A percentile compares a stretch with the other conserved stretches of the same genome.
Evolutionary conservation across 2,797 vertebrate species (phyloP).

Genomic region (Siniperca obscura): DNA sequence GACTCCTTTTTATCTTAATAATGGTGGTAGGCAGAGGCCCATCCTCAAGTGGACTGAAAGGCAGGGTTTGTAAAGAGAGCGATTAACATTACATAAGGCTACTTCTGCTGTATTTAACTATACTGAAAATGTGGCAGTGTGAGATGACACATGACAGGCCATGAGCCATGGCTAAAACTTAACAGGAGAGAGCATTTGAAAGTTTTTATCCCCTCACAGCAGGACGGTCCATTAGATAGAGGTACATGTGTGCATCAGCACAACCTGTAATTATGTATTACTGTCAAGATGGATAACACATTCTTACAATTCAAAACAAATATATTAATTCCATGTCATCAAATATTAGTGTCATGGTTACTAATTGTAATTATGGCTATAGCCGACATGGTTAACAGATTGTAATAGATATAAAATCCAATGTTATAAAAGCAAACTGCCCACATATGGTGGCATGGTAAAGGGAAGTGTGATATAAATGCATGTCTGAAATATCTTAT

Average conservation of each 20-base stretch:
- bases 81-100: constrained; percentile 23
- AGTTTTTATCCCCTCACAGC: constrained; percentile 36
- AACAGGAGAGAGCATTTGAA: constrained; percentile 22
- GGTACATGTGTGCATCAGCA: constrained; percentile 5
- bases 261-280: constrained; percentile 19
- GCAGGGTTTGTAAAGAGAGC: constrained; percentile 22
- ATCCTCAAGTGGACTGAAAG: constrained; percentile 20
- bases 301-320: constrained; percentile 7
- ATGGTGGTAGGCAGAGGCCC: constrained; percentile 11
- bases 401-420: background rate
- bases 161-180: constrained; percentile 6
- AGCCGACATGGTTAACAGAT: background rate
- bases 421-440: background rate
- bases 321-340: background rate
- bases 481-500: constrained; percentile 2
- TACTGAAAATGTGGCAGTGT: constrained; percentile 14
- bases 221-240: constrained; percentile 35
- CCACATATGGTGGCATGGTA: background rate
- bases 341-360: background rate
- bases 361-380: constrained; percentile 3
- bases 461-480: background rate
- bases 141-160: constrained; percentile 17
- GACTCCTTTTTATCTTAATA: constrained; percentile 40
- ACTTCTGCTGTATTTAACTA: constrained; percentile 20
- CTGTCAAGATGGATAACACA: background rate